Evolutionary conservation across 2,113 vertebrate species (phyloP).

Genomic region (Alexandromys fortis): DNA sequence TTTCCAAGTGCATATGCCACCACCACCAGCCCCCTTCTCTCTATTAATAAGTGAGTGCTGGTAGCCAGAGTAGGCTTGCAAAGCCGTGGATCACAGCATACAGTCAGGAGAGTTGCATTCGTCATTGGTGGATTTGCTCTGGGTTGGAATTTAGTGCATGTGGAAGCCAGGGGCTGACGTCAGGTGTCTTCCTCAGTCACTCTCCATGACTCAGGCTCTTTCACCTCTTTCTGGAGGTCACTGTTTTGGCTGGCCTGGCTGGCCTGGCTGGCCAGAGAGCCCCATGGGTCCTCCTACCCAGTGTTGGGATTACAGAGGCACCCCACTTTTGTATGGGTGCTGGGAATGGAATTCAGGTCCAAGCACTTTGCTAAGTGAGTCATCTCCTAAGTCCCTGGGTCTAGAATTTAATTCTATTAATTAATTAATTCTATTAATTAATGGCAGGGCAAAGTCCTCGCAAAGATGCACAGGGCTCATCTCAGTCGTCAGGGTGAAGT

Average conservation of each 20-base stretch:
- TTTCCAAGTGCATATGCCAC: not conserved
- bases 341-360: not conserved
- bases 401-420: not conserved
- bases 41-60: not conserved
- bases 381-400: not conserved
- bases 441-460: not conserved
- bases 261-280: not conserved
- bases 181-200: not conserved
- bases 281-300: too few species aligned
- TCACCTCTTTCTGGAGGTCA: not conserved
- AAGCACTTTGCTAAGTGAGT: not conserved
- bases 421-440: not conserved
- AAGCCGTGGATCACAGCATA: not conserved
- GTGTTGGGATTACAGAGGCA: not conserved
- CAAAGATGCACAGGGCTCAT: not conserved
- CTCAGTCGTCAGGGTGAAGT: not conserved
- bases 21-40: not conserved
- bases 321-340: not conserved
- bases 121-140: not conserved
- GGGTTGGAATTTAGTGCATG: not conserved
- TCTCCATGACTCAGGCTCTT: not conserved
- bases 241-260: not conserved
- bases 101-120: not conserved
- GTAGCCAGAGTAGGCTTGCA: not conserved
- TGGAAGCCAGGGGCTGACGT: too few species aligned